Evolutionary conservation across 2,888 invertebrate species (phyloP).

Genomic region (Himalopsyche japonica): DNA sequence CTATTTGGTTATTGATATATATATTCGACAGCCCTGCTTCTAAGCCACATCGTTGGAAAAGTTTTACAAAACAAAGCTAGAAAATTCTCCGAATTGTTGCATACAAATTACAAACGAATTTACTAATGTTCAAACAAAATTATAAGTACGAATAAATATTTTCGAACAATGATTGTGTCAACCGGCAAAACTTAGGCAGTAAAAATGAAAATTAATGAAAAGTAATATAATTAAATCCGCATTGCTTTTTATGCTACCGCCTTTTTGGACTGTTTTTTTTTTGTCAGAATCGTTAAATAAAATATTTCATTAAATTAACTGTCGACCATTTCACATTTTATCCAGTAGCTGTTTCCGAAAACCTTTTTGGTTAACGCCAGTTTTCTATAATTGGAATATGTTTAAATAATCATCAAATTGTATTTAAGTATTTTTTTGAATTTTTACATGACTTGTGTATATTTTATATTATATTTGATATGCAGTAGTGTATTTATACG

Average conservation of each 20-base stretch:
- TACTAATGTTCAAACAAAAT: background rate
- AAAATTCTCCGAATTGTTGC: constrained; percentile 30
- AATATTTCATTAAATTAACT: too few species aligned
- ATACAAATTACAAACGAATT: constrained; percentile 21
- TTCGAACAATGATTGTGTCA: constrained; percentile 7
- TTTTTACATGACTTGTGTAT: too few species aligned
- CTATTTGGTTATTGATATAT: too few species aligned
- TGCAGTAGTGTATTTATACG: too few species aligned
- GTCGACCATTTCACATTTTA: too few species aligned
- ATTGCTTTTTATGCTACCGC: constrained; percentile 25
- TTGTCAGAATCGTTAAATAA: background rate
- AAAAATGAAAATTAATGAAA: constrained; percentile 26
- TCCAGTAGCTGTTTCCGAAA: too few species aligned
- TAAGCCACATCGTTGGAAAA: constrained; percentile 4
- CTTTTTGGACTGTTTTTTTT: background rate
- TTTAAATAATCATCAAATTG: too few species aligned
- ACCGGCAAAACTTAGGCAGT: constrained; percentile 19
- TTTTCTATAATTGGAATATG: too few species aligned
- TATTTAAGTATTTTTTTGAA: too few species aligned
- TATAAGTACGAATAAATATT: constrained; percentile 1
- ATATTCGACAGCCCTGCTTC: background rate
- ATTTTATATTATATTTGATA: too few species aligned
- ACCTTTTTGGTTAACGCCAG: too few species aligned
- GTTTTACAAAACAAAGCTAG: constrained; percentile 8
- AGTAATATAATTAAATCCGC: constrained; percentile 21